Evolutionary conservation across 2,113 vertebrate species (phyloP), one percentile per base, ranked within the genome.

Genomic region (Corydoras sp.): DNA sequence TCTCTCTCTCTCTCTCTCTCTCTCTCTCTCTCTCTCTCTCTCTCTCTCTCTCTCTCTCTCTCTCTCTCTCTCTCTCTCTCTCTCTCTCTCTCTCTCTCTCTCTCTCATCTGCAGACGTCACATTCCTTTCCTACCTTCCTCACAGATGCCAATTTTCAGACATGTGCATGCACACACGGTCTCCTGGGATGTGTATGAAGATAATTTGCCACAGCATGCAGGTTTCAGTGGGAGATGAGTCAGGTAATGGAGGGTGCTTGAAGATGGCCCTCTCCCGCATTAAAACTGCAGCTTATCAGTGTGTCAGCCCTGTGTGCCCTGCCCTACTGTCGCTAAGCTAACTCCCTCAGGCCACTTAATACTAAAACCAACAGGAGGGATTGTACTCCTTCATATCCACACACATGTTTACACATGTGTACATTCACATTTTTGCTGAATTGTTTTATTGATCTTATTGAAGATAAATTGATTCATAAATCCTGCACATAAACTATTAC

Each of bases 71-170:
- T 48, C n/a, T 63, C 4, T 11, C 32, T 49, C 62, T 48, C 61
- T 10, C 61, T 24, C 29, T 31, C 12, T 18, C 69, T 11, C 63
- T 55, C 48, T 60, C 48, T 24, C 62, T 61, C 35, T 24, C 68
- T 84, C 85, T 81, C 82, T 77, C 76, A 85, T 82, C 83, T 86
- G 69, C 61, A 79, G 72, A 71, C 15, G 43, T 84, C 88, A 87
- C 87, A 83, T 84, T 82, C 84, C 76, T 84, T 80, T 84, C 82
- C 76, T 81, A 76, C 84, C 76, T 84, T 80, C 85, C 82, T 76
- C 81, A 76, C 56, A 74, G 79, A 82, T 86, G 14, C 5, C 74
- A 75, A 8, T 78, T 75, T 71, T 30, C 70, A 35, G 50, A 83
- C 88, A 85, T 88, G 62, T 65, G 66, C 86, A 85, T 64, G 66